These are phyloP conservation scores for Eucera pruinosa DNA, from an alignment of 2,888 invertebrate genomes.

Conservation along the genomic window DNA sequence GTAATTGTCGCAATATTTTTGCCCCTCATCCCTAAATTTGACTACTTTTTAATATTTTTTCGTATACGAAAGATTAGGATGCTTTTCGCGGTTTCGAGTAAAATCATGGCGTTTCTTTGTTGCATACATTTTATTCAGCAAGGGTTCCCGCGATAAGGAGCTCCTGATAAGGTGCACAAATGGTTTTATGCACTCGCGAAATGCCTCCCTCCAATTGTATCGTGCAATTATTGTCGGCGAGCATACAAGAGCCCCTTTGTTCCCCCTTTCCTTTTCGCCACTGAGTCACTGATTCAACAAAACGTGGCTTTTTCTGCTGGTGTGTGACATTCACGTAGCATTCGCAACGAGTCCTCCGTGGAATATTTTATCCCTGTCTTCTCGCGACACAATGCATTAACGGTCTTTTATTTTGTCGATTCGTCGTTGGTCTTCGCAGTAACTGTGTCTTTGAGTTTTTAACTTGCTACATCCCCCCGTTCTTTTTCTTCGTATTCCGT, in stretches of 20 bases:
- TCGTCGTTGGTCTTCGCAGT: background rate
- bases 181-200: background rate
- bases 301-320: conserved; percentile 28
- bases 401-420: conserved; percentile 2
- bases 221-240: conserved; percentile 34
- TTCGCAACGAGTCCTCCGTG: background rate
- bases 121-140: background rate
- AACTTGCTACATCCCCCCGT: background rate
- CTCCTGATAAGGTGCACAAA: conserved; percentile 1
- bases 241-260: conserved; percentile 47
- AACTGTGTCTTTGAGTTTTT: conserved; percentile 1
- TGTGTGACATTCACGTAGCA: conserved; percentile 12
- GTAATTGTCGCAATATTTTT: too few relatives aligned
- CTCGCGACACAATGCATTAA: conserved; percentile 12
- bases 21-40: too few relatives aligned
- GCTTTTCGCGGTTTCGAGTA: too few relatives aligned
- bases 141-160: background rate
- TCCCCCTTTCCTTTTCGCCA: conserved; percentile 34
- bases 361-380: conserved; percentile 11
- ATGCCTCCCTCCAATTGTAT: conserved; percentile 16
- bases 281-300: conserved; percentile 48
- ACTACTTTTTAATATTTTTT: too few relatives aligned
- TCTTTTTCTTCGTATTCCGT: background rate
- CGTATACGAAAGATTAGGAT: too few relatives aligned
- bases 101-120: too few relatives aligned